phyloP scores from a whole-genome alignment of 2,888 invertebrate genomes.

The Heteromurus nitidus region DNA sequence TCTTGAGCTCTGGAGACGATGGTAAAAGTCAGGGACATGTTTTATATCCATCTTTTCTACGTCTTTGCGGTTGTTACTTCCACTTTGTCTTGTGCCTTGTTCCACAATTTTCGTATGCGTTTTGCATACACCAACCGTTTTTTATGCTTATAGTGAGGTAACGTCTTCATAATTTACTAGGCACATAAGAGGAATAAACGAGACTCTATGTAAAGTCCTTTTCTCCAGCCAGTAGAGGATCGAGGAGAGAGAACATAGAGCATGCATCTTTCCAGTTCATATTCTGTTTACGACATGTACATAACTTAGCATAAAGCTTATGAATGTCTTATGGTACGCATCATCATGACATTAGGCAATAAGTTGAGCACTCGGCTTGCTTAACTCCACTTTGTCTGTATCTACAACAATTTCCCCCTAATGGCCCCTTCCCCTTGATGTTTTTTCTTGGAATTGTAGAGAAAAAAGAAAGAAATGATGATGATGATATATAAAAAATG shows the following conservation, averaged over 20 bases:
- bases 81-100: constrained; percentile 35
- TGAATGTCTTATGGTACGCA: background rate
- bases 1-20: background rate
- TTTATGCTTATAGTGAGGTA: constrained; percentile 2
- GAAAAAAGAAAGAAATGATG: background rate
- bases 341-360: constrained; percentile 8
- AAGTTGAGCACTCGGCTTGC: constrained; percentile 1
- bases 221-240: no score
- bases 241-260: no score
- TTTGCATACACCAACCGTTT: background rate
- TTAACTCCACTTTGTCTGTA: background rate
- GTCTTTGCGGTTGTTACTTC: constrained; percentile 19
- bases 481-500: background rate
- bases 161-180: constrained; percentile 24
- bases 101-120: no score
- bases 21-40: constrained; percentile 6
- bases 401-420: constrained; percentile 5
- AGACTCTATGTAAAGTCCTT: background rate
- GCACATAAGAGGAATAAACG: background rate
- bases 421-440: constrained; percentile 11
- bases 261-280: no score
- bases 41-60: constrained; percentile 22
- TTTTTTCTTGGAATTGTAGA: background rate
- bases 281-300: background rate
- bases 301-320: background rate